Base-by-base conservation (phyloP, 2,113 vertebrate genomes). In the Coregonus clupeaformis region DNA sequence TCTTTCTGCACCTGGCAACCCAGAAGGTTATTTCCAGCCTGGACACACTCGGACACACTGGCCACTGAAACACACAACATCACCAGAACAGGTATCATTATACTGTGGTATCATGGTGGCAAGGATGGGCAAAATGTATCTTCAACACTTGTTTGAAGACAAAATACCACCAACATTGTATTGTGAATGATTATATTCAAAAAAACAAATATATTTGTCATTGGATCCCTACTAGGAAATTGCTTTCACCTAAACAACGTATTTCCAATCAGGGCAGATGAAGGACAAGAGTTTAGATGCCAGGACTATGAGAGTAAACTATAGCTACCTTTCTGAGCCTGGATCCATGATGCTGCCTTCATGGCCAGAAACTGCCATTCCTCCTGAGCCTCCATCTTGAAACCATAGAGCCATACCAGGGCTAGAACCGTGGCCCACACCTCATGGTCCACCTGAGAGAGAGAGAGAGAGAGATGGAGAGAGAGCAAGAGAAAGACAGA, bases 371-470 rank as follows among this genome's bases (percentile, higher is more conserved):
- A 81, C 81, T 94, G 89, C 94, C 90, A 93, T 82, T 93, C 92
- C 1, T 89, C 90, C 67, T 86, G 83, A 57, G 76, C 68, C 45
- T 91, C 85, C 49, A 59, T 75, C 57, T 89, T 88, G 45, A 85
- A 91, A 20, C 77, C 89, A 75, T 94, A 84, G 16, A 95, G 92
- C 95, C 95, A 96, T 45, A 94, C 76, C 78, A 96, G 82, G 14
- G 93, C 94, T 81, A 96, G 83, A 22, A 94, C 70, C 1, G 95
- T 96, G 65, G 92, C 94, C 95, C 95, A 96, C 45, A 88, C 84
- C 0, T 87, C 80, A 16, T 78, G 6, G 1, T 89, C 88, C 20
- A 78, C 89, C 92, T 94, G 1, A 22, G 30, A 27, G 16, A 24
- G 25, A 6, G 29, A 59, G 70, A 11, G 29, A 36, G 36, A 0